Conservation (phyloP, 2,888 invertebrate genomes). For the Drosophila subsilvestris region DNA sequence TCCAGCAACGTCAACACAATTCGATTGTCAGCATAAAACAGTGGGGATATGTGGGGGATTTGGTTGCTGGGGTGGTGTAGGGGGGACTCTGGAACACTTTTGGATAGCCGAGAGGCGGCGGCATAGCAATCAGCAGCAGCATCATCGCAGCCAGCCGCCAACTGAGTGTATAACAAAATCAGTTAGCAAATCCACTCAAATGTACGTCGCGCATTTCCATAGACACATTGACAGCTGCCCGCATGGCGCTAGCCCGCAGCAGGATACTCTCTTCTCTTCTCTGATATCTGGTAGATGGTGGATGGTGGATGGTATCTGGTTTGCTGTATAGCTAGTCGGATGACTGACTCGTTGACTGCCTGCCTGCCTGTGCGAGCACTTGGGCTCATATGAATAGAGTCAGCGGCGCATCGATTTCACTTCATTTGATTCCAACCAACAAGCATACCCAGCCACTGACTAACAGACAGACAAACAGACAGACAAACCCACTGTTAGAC, state of each 20-base stretch:
- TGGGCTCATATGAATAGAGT: conserved; percentile 73
- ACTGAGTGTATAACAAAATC: conserved; percentile 73
- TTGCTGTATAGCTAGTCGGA: neutral
- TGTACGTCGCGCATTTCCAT: conserved; percentile 74
- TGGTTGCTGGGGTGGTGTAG: too few relatives aligned
- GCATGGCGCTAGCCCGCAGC: conserved; percentile 54
- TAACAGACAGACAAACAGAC: conserved; percentile 11
- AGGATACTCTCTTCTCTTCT: conserved; percentile 12
- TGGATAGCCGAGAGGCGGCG: conserved; percentile 45
- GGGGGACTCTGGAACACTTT: conserved; percentile 20
- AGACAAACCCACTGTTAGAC: conserved; percentile 10
- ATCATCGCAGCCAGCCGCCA: conserved; percentile 33
- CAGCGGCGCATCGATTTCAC: conserved; percentile 78
- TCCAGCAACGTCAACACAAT: conserved; percentile 79
- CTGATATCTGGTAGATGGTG: conserved; percentile 12
- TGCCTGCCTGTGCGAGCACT: conserved; percentile 17
- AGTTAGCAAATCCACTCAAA: conserved; percentile 80
- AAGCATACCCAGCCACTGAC: conserved; percentile 34
- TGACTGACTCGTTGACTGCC: conserved; percentile 25
- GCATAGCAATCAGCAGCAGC: conserved; percentile 43
- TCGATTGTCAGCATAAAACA: conserved; percentile 77
- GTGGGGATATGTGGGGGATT: conserved; percentile 28
- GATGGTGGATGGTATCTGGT: conserved; percentile 15
- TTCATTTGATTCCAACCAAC: conserved; percentile 74
- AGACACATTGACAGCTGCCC: conserved; percentile 80